These are phyloP conservation scores for Tridacna gigas DNA, from an alignment of 2,888 invertebrate genomes.

Conservation along the genomic window DNA sequence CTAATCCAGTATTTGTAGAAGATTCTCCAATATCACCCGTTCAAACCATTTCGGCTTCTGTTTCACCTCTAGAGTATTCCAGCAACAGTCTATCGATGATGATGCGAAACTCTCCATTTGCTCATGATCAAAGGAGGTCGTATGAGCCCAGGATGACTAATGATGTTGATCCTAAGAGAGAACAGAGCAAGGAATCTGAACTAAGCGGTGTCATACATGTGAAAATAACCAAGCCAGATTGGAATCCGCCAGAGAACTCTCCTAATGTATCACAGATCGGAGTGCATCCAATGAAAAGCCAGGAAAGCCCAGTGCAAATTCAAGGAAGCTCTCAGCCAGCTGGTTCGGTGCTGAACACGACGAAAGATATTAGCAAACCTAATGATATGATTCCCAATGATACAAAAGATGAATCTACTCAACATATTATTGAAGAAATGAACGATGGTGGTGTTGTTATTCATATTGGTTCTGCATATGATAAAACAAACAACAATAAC, in stretches of 20 bases:
- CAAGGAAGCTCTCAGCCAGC: neutral
- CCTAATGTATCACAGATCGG: neutral
- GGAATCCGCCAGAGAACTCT: neutral
- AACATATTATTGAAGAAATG: neutral
- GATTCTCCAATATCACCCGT: neutral
- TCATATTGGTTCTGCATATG: neutral
- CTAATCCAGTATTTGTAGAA: neutral
- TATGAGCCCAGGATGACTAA: neutral
- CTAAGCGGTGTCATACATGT: neutral
- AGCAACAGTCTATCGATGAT: conserved; percentile 4
- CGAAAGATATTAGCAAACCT: neutral
- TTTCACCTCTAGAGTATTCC: neutral
- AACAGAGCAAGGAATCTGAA: neutral
- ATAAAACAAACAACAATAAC: neutral
- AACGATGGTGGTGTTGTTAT: conserved; percentile 4
- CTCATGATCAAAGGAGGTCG: neutral
- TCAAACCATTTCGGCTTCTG: neutral
- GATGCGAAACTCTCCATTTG: conserved; percentile 2
- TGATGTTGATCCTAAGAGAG: neutral
- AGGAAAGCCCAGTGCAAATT: neutral
- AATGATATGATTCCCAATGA: neutral
- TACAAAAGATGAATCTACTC: neutral
- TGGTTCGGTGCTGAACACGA: neutral
- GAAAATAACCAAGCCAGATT: neutral
- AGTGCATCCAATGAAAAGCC: neutral